Base-by-base conservation (phyloP, 2,888 invertebrate genomes). In the Ariolimax columbianus region DNA sequence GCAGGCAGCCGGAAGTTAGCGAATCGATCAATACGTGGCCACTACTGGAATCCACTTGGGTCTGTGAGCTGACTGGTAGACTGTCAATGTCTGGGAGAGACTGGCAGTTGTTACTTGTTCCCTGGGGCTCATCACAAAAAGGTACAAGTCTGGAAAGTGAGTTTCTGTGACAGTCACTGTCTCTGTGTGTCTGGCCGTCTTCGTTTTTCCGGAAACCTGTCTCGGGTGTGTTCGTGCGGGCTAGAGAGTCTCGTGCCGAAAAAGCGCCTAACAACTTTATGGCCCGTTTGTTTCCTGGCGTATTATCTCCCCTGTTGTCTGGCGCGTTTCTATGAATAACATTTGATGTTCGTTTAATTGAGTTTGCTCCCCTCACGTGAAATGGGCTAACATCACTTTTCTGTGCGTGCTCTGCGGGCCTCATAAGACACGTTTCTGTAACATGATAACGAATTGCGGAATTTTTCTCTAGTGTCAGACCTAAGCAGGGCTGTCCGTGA, bases 21-120 rank as follows among this genome's bases (percentile, higher is more conserved):
- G 19, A 30, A 26, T 63, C 43, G 75, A 82, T 82, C 82, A 30
- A 82, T 75, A 75, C 40, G 4, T 55, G 55, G 14, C n/a, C 55
- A 36, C 43, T 55, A n/a, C 14, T 23, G 59, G n/a, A 51, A 70
- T 55, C 72, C 72, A 30, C 70, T 72, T 59, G 51, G n/a, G 7
- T 70, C 47, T 55, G 26, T 38, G 23, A 59, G 1, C 26, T 72
- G 19, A 36, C 47, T 38, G 11, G 30, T 38, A 55, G 17, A 36
- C 38, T 19, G 38, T 26, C 9, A 0, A n/a, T 14, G 30, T 26
- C 40, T 19, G 23, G 17, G 19, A 33, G 0, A 43, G 7, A 33
- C 68, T n/a, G n/a, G 38, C 11, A 26, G 63, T 17, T 78, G 33
- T 68, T 4, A 23, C 68, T 4, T 30, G 47, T 43, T 1, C 7